Evolutionary conservation across 2,113 vertebrate genomes (phyloP).

Genomic region (Alosa alosa): DNA sequence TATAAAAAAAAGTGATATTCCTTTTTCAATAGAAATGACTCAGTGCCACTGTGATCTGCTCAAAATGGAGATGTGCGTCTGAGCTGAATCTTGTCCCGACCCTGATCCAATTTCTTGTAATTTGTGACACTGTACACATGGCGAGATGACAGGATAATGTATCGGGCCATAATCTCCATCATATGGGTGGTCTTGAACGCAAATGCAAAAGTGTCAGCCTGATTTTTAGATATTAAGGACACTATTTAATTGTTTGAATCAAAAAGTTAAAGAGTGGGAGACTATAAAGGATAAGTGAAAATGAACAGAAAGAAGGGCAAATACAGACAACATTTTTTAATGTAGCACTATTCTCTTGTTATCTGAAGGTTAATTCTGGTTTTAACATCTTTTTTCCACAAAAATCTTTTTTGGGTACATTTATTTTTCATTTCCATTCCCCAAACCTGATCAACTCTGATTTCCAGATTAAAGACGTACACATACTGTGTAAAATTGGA

Average conservation of each 20-base stretch:
- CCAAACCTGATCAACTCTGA: neutral
- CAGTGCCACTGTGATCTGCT: constrained; percentile 12
- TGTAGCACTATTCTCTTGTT: neutral
- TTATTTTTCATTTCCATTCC: neutral
- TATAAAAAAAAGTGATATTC: neutral
- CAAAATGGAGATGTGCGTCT: constrained; percentile 47
- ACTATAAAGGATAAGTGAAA: neutral
- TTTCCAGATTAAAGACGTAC: neutral
- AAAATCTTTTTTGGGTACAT: too few species aligned
- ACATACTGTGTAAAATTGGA: constrained; percentile 1
- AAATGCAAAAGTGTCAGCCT: constrained; percentile 46
- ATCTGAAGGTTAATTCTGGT: neutral
- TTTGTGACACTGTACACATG: constrained; percentile 25
- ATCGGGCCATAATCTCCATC: constrained; percentile 42
- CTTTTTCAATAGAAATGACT: constrained; percentile 29
- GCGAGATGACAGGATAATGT: constrained; percentile 40
- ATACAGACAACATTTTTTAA: neutral
- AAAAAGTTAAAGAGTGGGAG: constrained; percentile 26
- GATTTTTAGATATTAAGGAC: constrained; percentile 35
- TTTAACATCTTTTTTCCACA: neutral
- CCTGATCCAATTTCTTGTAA: constrained; percentile 23
- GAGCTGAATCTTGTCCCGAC: constrained; percentile 45
- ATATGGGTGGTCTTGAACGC: constrained; percentile 29
- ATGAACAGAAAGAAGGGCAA: neutral
- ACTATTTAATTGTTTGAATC: constrained; percentile 47